Evolutionary conservation across 2,888 invertebrate species (phyloP), one percentile per base, ranked within the genome.

Genomic region (Muscina levida): DNA sequence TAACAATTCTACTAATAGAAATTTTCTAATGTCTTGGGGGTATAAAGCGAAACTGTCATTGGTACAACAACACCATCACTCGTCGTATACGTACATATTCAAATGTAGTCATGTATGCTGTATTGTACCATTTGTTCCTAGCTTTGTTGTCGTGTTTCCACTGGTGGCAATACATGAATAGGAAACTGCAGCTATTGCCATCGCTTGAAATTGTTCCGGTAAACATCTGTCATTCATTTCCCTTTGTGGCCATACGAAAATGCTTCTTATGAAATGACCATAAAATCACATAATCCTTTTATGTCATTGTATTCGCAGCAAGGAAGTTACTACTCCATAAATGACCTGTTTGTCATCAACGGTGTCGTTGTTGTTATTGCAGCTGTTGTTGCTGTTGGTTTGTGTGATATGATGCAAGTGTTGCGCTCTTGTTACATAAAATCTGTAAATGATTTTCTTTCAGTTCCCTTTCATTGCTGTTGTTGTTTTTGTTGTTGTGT

Each of bases 311-410:
- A 13, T 42, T 22, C 59, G 10, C 51, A 59, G 26, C 15, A 48
- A 72, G 57, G 56, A 72, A 72, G 65, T 79, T 56, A 57, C n/a
- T n/a, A n/a, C 65, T 68, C 68, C 46, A 72, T 46, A 70, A 79
- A 79, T 70, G 72, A 48, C 65, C 72, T 62, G 42, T 62, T 4
- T 62, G 19, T 39, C 31, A 5, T 5, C 5, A n/a, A 22, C 26
- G 56, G 1, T 56, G 56, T 13, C 26, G 24, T 26, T 51, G 22
- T 19, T 22, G 22, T 51, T 19, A 4, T 22, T 51, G 11, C 1
- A 31, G n/a, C 31, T 37, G n/a, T 4, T 17, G 46, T 46, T 15
- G n/a, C n/a, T 37, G 31, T 3, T 31, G 31, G 31, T 31, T 31
- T 3, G 31, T 31, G 31, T 31, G 31, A 15, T 37, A 10, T 13